Evolutionary conservation across 2,888 invertebrate species (phyloP).

Genomic region (Microctonus hyperodae): DNA sequence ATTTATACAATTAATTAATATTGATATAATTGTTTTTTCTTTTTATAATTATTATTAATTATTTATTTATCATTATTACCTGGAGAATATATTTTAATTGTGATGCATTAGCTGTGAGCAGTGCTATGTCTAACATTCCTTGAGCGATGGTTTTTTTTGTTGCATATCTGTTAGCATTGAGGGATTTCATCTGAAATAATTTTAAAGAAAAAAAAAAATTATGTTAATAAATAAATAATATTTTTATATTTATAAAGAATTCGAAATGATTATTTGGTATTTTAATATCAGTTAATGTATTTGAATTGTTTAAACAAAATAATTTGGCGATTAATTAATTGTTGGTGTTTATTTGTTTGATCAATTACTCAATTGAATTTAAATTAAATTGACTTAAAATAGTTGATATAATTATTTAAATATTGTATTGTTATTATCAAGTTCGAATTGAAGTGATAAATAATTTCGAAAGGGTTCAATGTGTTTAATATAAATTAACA

Average conservation of each 20-base stretch:
- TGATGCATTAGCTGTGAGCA: constrained; percentile 87
- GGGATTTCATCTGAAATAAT: constrained; percentile 66
- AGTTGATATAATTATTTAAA: no score
- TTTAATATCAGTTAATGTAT: no score
- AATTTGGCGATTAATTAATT: no score
- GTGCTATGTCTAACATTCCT: constrained; percentile 88
- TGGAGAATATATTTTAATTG: constrained; percentile 87
- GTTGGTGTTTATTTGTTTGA: no score
- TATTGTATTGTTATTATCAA: no score
- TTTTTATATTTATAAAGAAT: no score
- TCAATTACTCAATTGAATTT: no score
- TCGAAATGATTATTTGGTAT: background rate
- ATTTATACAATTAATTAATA: background rate
- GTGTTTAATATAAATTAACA: background rate
- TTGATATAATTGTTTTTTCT: no score
- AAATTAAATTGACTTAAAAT: no score
- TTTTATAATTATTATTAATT: no score
- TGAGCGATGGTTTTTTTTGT: constrained; percentile 93
- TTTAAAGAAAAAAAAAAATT: background rate
- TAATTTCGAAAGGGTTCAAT: background rate
- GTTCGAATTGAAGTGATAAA: background rate
- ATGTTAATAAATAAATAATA: background rate
- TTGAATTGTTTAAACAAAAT: no score
- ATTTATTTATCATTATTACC: constrained; percentile 43
- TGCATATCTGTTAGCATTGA: constrained; percentile 89